phyloP scores from a whole-genome alignment of 1,140 invertebrate genomes.

The Notospermus geniculatus region DNA sequence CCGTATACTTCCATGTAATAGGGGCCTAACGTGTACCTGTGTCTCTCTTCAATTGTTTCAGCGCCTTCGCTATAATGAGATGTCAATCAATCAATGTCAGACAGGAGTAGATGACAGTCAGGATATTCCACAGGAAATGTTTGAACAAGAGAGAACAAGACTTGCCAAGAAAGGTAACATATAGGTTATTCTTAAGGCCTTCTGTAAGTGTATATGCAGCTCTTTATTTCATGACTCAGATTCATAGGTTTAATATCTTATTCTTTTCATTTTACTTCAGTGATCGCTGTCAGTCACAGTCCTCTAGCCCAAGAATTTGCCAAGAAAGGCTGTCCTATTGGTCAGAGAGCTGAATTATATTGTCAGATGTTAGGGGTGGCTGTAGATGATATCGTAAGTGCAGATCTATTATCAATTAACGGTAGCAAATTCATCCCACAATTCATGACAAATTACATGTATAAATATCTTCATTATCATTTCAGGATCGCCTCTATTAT shows the following conservation, averaged over 20 bases:
- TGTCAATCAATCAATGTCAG: slow-evolving; percentile 54
- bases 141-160: slow-evolving; percentile 50
- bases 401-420: not conserved
- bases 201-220: too few relatives aligned
- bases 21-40: too few relatives aligned
- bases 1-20: too few relatives aligned
- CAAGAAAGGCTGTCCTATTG: slow-evolving; percentile 79
- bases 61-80: slow-evolving; percentile 52
- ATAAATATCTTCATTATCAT: slow-evolving; percentile 44
- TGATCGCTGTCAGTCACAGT: slow-evolving; percentile 49
- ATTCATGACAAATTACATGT: not conserved
- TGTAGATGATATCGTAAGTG: slow-evolving; percentile 56
- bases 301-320: slow-evolving; percentile 68
- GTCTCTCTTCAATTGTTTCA: slow-evolving; percentile 27
- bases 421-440: not conserved
- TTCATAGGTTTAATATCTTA: not conserved
- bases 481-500: slow-evolving; percentile 78
- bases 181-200: slow-evolving; percentile 1
- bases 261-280: slow-evolving; percentile 26
- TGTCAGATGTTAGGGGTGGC: slow-evolving; percentile 75
- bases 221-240: too few relatives aligned
- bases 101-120: slow-evolving; percentile 49
- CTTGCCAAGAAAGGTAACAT: slow-evolving; percentile 48
- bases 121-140: slow-evolving; percentile 48
- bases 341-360: slow-evolving; percentile 76